Evolutionary conservation across 2,888 invertebrate species (phyloP).

Genomic region (Eristalinus sepulchralis): DNA sequence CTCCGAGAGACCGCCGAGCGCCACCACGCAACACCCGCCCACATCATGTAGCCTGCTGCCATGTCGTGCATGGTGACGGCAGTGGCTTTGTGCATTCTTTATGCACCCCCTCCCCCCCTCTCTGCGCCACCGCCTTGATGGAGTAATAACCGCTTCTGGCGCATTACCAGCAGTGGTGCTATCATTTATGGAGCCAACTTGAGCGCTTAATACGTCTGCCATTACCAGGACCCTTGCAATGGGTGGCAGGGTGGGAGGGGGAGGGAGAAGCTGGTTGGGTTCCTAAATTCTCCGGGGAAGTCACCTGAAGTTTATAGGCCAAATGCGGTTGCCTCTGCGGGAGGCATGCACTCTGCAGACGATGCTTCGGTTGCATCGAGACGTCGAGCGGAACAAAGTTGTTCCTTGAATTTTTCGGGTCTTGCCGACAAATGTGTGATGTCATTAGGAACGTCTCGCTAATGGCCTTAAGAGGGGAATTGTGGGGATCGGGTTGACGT

Average conservation of each 20-base stretch:
- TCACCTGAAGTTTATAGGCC: conserved; percentile 53
- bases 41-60: background rate
- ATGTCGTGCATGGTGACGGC: conserved; percentile 41
- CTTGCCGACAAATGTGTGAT: background rate
- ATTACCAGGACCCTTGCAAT: conserved; percentile 41
- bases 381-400: background rate
- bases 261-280: conserved; percentile 15
- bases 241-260: too few species aligned
- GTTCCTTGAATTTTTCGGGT: background rate
- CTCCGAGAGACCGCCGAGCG: conserved; percentile 46
- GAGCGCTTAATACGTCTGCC: conserved; percentile 62
- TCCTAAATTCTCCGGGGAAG: conserved; percentile 55
- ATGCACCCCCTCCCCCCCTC: conserved; percentile 31
- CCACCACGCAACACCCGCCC: background rate
- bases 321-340: conserved; percentile 13
- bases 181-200: conserved; percentile 68
- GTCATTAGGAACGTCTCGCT: background rate
- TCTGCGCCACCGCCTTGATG: conserved; percentile 48
- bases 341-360: background rate
- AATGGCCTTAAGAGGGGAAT: background rate
- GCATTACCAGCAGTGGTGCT: conserved; percentile 62
- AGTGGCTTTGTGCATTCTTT: conserved; percentile 60
- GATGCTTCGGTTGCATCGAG: background rate
- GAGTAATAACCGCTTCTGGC: conserved; percentile 71
- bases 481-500: background rate